Conservation (phyloP, 2,113 vertebrate genomes). For the Hystrix brachyura region DNA sequence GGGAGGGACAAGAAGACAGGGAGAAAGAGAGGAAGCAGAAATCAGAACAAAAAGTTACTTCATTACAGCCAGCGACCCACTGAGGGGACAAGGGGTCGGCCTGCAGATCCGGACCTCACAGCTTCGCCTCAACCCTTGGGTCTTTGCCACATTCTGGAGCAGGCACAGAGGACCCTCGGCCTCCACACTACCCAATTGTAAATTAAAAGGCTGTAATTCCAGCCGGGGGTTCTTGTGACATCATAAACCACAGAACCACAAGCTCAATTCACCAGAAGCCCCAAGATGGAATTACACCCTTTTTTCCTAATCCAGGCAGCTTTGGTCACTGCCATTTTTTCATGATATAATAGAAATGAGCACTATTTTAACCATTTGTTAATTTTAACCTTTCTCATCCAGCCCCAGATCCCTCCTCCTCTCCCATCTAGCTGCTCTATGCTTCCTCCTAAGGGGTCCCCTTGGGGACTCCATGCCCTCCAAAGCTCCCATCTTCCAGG, state of each 20-base stretch:
- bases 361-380: conserved; percentile 65
- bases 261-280: conserved; percentile 78
- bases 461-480: neutral
- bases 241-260: conserved; percentile 83
- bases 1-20: neutral
- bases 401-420: neutral
- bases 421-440: neutral
- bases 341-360: conserved; percentile 70
- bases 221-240: conserved; percentile 78
- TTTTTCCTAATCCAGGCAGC: conserved; percentile 80
- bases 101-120: neutral
- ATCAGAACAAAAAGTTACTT: neutral
- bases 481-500: neutral
- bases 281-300: conserved; percentile 82
- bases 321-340: conserved; percentile 76
- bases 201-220: conserved; percentile 75
- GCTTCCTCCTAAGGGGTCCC: neutral
- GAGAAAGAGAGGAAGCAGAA: neutral
- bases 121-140: neutral
- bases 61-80: no score
- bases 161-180: conserved; percentile 11
- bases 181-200: conserved; percentile 17
- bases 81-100: no score
- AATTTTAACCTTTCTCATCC: neutral
- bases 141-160: neutral